These are phyloP conservation scores for Noctilio leporinus DNA, from an alignment of 2,113 vertebrate species.

Conservation along the genomic window DNA sequence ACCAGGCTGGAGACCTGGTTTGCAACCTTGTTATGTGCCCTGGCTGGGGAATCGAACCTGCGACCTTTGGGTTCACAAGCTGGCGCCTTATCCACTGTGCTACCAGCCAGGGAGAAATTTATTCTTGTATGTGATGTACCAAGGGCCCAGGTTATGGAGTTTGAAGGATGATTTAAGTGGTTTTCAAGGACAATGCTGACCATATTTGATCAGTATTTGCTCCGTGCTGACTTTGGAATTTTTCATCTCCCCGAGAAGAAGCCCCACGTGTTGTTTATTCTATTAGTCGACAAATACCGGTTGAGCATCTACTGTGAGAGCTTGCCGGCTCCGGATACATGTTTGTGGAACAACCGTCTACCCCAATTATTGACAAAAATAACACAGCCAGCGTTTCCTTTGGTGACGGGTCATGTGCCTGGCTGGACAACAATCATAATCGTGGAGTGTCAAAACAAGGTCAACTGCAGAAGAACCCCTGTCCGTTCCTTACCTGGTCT, in stretches of 20 bases:
- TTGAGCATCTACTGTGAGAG: no score
- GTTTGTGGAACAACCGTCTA: not conserved
- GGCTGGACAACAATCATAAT: not conserved
- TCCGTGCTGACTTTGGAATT: not conserved
- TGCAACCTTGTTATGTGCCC: no score
- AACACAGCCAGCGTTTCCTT: not conserved
- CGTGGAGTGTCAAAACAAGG: accelerated
- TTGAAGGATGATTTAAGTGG: not conserved
- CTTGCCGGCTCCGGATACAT: not conserved
- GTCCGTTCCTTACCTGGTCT: not conserved
- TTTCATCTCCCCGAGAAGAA: not conserved
- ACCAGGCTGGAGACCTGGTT: no score
- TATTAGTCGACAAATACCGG: accelerated
- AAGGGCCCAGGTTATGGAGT: not conserved
- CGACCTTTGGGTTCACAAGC: no score
- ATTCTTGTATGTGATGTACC: not conserved
- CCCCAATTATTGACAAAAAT: not conserved
- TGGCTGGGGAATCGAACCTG: no score
- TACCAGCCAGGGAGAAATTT: no score
- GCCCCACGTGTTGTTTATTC: no score
- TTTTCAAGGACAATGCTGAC: not conserved
- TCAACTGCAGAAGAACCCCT: accelerated
- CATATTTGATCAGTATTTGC: not conserved
- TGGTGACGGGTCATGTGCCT: not conserved
- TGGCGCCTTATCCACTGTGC: no score